Percentiles rank a stretch among this genome's conserved stretches.
phyloP scores from a whole-genome alignment of 2,888 invertebrate species.

The Apotomis betuletana region DNA sequence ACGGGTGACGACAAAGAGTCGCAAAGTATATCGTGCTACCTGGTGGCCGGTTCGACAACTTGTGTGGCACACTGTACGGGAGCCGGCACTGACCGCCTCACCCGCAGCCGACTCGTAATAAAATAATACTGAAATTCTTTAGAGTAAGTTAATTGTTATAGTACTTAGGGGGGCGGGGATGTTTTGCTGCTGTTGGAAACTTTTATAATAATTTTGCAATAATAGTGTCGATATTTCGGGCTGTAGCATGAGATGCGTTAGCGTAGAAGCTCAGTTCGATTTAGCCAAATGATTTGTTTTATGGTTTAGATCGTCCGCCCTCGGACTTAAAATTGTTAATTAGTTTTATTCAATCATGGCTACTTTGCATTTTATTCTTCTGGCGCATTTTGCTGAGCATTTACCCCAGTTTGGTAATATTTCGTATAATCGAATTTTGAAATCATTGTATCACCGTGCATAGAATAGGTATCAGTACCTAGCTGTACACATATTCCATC shows the following conservation, averaged over 20 bases:
- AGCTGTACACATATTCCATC: slow-evolving; percentile 60
- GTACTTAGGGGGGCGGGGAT: slow-evolving; percentile 73
- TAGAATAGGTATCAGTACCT: slow-evolving; percentile 41
- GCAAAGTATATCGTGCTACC: no score
- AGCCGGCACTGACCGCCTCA: not conserved
- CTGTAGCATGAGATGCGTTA: slow-evolving; percentile 45
- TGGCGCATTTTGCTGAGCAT: slow-evolving; percentile 71
- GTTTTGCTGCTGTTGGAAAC: slow-evolving; percentile 58
- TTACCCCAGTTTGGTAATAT: slow-evolving; percentile 49
- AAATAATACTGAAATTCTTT: slow-evolving; percentile 46
- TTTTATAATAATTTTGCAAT: slow-evolving; percentile 39
- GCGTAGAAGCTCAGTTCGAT: slow-evolving; percentile 44
- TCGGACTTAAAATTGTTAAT: slow-evolving; percentile 62
- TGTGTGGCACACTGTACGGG: not conserved
- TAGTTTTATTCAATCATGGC: slow-evolving; percentile 61
- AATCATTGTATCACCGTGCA: slow-evolving; percentile 42
- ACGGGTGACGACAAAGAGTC: no score
- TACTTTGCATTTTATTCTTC: slow-evolving; percentile 51
- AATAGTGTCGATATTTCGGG: slow-evolving; percentile 39
- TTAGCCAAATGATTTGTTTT: slow-evolving; percentile 61
- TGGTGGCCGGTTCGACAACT: not conserved
- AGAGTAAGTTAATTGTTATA: slow-evolving; percentile 63
- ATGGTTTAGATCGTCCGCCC: slow-evolving; percentile 37
- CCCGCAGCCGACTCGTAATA: slow-evolving; percentile 28
- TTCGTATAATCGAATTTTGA: slow-evolving; percentile 43